Evolutionary conservation across 1,140 invertebrate species (phyloP).

Genomic region (Conus ventricosus): DNA sequence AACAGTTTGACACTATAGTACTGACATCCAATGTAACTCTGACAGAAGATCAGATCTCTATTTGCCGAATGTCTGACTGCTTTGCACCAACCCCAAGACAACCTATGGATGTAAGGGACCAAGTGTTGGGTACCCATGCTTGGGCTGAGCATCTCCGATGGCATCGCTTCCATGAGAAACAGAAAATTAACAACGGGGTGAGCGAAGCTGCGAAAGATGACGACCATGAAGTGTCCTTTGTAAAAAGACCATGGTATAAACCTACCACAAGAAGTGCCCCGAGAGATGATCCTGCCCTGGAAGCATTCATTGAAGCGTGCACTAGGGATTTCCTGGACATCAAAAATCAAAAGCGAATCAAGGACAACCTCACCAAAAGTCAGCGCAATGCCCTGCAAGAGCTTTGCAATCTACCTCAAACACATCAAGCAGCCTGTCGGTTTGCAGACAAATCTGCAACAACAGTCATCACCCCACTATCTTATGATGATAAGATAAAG

Average conservation of each 20-base stretch:
- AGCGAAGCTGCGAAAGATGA: neutral
- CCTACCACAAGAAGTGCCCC: neutral
- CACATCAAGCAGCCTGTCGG: neutral
- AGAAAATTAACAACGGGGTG: neutral
- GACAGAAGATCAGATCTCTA: no score
- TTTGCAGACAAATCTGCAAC: constrained; percentile 11
- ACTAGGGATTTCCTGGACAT: neutral
- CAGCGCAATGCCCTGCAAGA: neutral
- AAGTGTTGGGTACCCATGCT: neutral
- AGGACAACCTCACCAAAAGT: neutral
- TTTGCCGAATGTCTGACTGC: no score
- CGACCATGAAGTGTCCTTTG: neutral
- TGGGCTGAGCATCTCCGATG: neutral
- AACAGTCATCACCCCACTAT: neutral
- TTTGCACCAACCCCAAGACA: neutral
- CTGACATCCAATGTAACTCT: no score
- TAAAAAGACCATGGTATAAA: neutral
- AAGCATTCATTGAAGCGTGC: neutral
- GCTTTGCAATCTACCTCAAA: neutral
- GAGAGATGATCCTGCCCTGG: neutral
- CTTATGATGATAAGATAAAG: neutral
- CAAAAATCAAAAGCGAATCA: neutral
- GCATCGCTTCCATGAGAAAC: neutral
- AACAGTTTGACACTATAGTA: no score
- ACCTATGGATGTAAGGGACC: neutral